These are phyloP conservation scores for Piaya cayana DNA, from an alignment of 2,113 vertebrate genomes.

Conservation along the genomic window DNA sequence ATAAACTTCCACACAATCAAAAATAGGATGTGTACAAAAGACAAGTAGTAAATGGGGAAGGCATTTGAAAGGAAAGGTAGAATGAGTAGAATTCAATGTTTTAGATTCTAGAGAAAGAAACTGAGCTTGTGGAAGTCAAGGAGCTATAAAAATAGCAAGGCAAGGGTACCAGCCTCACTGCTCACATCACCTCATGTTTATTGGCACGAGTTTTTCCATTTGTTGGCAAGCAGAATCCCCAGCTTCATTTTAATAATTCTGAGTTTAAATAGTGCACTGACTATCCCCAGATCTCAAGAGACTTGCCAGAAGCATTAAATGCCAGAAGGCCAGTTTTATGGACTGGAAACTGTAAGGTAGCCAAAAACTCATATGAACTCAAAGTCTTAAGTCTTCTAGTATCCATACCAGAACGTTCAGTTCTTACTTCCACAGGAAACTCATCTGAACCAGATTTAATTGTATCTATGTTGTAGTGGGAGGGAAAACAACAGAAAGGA, in stretches of 20 bases:
- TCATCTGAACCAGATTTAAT: neutral
- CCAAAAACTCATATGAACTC: neutral
- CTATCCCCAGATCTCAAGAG: neutral
- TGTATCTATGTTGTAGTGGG: neutral
- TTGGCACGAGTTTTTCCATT: neutral
- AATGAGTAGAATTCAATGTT: neutral
- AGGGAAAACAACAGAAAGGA: neutral
- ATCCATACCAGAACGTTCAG: neutral
- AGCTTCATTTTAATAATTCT: neutral
- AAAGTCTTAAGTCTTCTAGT: neutral
- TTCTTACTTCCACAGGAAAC: neutral
- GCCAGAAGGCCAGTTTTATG: neutral
- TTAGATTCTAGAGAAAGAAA: neutral
- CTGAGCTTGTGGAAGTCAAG: neutral
- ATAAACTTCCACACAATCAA: neutral
- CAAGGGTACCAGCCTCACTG: neutral
- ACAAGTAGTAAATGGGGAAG: neutral
- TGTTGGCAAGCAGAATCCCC: neutral
- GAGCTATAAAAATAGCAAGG: neutral
- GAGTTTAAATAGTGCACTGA: neutral
- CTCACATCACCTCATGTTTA: neutral
- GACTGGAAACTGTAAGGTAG: neutral
- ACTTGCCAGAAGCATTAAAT: neutral
- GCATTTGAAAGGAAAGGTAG: neutral
- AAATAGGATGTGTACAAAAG: neutral